Evolutionary conservation across 2,797 vertebrate genomes (phyloP), one percentile per base, ranked within the genome.

Genomic region (Pangasius larnaudii): DNA sequence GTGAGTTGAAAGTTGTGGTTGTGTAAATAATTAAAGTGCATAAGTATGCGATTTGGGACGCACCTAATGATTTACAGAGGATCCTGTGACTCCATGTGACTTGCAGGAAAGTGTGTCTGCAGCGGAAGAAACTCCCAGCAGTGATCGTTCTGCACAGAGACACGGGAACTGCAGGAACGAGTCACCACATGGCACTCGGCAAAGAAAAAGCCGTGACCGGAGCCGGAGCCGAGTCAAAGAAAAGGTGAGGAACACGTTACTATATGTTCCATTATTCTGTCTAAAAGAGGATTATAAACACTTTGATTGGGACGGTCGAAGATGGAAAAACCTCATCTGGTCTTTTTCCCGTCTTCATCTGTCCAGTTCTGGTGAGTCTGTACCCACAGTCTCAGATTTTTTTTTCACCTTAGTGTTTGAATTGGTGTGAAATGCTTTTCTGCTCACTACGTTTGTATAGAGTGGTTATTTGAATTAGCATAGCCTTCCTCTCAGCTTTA

Each of bases 81-180:
- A 42, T 42, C 19, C 13, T 36, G 30, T 22, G 33, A 18, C 61
- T 42, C 36, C 27, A 0, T 83, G 18, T 18, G 42, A 36, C 14
- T 69, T 4, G 82, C 93, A 99, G 98, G 97, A 96, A 92, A 98
- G 97, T 27, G 92, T 93, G 16, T 99, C 98, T 0, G 97, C 96
- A 80, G 97, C 96, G 33, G 97, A 97, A 0, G 97, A 99, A 92
- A 97, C 96, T 0, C 97, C 96, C 22, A 98, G 98, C 96, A 99
- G 98, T 0, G 97, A 98, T 0, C 96, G 92, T 51, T 95, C 94
- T 0, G 93, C 89, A 0, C 93, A 92, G 88, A 95, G 89, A 91
- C 95, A 92, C 85, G 92, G 89, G 2, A 93, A 95, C 7, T 80
- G 91, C 63, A 94, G 93, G 91, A 95, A 95, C 82, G 95, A 96